phyloP scores from a whole-genome alignment of 2,113 vertebrate genomes.

The Phodopus roborovskii region DNA sequence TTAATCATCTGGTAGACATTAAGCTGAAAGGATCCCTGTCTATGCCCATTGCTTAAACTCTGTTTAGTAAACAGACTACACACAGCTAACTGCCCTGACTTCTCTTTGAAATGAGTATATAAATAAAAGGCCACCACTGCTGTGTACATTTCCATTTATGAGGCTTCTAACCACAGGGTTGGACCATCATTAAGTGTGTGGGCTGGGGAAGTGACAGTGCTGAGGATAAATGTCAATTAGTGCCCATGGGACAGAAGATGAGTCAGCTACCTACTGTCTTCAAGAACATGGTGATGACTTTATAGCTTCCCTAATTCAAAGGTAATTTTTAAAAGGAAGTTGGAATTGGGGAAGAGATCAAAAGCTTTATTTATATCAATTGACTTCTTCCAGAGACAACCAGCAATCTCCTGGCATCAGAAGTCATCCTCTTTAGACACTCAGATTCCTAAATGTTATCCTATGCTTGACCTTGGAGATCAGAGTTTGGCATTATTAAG shows the following conservation, averaged over 20 bases:
- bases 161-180: constrained; percentile 69
- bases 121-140: constrained; percentile 70
- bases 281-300: constrained; percentile 44
- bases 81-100: constrained; percentile 74
- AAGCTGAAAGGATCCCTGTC: constrained; percentile 75
- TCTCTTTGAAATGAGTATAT: constrained; percentile 78
- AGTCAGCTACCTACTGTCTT: constrained; percentile 61
- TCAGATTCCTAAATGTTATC: not conserved
- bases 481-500: not conserved
- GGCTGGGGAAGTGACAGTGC: constrained; percentile 58
- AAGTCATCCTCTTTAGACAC: not conserved
- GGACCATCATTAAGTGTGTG: constrained; percentile 62
- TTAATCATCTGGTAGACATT: constrained; percentile 76
- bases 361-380: constrained; percentile 47
- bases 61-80: constrained; percentile 82
- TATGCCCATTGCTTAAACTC: constrained; percentile 71
- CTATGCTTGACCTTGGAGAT: not conserved
- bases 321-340: constrained; percentile 65
- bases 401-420: not conserved
- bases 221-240: constrained; percentile 64
- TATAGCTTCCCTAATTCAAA: constrained; percentile 36
- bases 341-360: constrained; percentile 9
- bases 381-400: not conserved
- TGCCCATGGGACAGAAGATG: constrained; percentile 57
- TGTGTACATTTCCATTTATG: constrained; percentile 77